These are phyloP conservation scores for Sminthurinus signatus DNA, from an alignment of 1,140 invertebrate genomes.

Conservation along the genomic window DNA sequence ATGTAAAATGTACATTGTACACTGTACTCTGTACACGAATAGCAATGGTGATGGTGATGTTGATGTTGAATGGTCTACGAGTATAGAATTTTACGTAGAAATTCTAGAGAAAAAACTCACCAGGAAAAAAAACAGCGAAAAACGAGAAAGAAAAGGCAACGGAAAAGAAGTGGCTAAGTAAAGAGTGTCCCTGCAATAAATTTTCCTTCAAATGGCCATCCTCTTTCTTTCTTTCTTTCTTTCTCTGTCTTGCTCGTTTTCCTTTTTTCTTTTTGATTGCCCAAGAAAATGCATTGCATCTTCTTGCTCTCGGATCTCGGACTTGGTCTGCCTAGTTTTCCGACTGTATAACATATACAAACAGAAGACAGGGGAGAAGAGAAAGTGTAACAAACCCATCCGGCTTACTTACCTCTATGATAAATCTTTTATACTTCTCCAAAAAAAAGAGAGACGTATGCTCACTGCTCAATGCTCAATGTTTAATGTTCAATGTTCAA, in stretches of 20 bases:
- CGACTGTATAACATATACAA: too few relatives aligned
- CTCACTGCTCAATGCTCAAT: neutral
- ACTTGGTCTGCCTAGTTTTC: too few relatives aligned
- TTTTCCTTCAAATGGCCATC: constrained; percentile 8
- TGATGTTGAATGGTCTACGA: too few relatives aligned
- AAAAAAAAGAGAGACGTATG: too few relatives aligned
- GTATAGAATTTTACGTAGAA: too few relatives aligned
- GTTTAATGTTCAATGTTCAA: neutral
- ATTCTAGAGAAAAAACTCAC: too few relatives aligned
- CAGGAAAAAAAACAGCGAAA: neutral
- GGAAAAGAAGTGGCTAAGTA: constrained; percentile 15
- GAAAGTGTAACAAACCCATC: constrained; percentile 7
- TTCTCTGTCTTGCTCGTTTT: neutral
- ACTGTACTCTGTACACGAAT: too few relatives aligned
- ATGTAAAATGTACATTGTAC: too few relatives aligned
- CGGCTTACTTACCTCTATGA: constrained; percentile 8
- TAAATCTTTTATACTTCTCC: constrained; percentile 6
- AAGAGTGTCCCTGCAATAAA: constrained; percentile 13
- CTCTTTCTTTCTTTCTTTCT: constrained; percentile 3
- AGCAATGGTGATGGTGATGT: too few relatives aligned
- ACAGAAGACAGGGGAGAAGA: neutral
- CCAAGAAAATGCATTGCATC: too few relatives aligned
- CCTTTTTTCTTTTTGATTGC: constrained; percentile 9
- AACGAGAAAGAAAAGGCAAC: neutral
- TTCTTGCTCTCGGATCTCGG: constrained; percentile 1